A percentile compares a stretch with the other conserved stretches of the same genome.
Conservation (phyloP, 2,113 vertebrate species). For the Tretioscincus oriximinensis region DNA sequence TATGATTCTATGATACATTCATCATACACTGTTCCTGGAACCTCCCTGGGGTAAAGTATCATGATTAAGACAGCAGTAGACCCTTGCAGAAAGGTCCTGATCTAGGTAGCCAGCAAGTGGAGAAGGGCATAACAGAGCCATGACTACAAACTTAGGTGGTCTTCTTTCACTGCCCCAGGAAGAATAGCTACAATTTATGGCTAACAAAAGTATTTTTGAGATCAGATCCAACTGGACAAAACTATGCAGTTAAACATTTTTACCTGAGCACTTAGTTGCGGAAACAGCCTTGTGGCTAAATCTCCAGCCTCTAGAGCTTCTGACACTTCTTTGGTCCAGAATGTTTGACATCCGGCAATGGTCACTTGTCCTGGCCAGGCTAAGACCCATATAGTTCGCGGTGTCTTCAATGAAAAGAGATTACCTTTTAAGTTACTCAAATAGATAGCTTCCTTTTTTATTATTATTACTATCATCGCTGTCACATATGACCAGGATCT, state of each 20-base stretch:
- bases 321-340: slow-evolving; percentile 88
- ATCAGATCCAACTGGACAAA: neutral
- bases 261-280: slow-evolving; percentile 84
- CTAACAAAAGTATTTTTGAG: neutral
- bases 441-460: neutral
- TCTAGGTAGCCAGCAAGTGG: no score
- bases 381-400: slow-evolving; percentile 83
- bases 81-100: no score
- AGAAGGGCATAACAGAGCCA: no score
- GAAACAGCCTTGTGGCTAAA: slow-evolving; percentile 76
- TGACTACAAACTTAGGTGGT: no score
- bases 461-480: neutral
- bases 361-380: slow-evolving; percentile 94
- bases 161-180: neutral
- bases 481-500: neutral
- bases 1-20: no score
- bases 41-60: no score
- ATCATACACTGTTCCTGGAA: no score
- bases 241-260: slow-evolving; percentile 31
- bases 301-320: slow-evolving; percentile 80
- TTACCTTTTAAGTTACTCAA: neutral
- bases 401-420: slow-evolving; percentile 57
- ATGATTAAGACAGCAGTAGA: no score
- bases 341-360: slow-evolving; percentile 91
- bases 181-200: neutral